phyloP scores from a whole-genome alignment of 2,888 invertebrate genomes.

The Epirrhoe alternata region DNA sequence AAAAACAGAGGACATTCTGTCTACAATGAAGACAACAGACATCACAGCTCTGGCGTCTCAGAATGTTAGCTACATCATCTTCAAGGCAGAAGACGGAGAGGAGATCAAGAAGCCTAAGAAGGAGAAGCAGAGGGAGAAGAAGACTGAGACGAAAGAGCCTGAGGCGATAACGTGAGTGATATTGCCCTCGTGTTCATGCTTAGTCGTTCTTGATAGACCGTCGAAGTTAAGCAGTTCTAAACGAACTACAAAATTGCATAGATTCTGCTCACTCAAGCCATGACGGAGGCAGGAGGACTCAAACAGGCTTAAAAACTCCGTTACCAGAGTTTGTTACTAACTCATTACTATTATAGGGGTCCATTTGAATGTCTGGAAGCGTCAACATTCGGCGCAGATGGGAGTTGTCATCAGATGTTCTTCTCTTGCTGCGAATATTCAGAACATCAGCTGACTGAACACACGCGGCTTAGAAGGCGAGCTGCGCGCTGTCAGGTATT shows the following conservation, averaged over 20 bases:
- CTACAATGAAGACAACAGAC: slow-evolving; percentile 57
- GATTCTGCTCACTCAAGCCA: too few species aligned
- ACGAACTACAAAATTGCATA: too few species aligned
- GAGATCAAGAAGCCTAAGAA: slow-evolving; percentile 33
- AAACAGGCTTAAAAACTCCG: too few species aligned
- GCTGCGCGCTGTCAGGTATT: slow-evolving; percentile 70
- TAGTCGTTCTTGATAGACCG: too few species aligned
- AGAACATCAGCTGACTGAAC: slow-evolving; percentile 73
- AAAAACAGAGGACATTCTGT: slow-evolving; percentile 50
- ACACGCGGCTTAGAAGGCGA: slow-evolving; percentile 63
- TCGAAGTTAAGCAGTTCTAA: too few species aligned
- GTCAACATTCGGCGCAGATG: slow-evolving; percentile 60
- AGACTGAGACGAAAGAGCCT: slow-evolving; percentile 44
- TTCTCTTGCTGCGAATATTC: slow-evolving; percentile 82
- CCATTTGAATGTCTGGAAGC: slow-evolving; percentile 79
- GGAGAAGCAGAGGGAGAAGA: slow-evolving; percentile 37
- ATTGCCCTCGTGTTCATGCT: neutral
- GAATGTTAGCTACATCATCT: slow-evolving; percentile 78
- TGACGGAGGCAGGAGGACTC: too few species aligned
- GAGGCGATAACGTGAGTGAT: slow-evolving; percentile 62
- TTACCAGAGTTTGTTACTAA: too few species aligned
- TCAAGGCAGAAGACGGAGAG: slow-evolving; percentile 56
- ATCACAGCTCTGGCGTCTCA: slow-evolving; percentile 60
- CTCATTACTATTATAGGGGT: too few species aligned
- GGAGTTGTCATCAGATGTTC: slow-evolving; percentile 76